phyloP scores from a whole-genome alignment of 2,888 invertebrate genomes.

The Caenorhabditis sp. region DNA sequence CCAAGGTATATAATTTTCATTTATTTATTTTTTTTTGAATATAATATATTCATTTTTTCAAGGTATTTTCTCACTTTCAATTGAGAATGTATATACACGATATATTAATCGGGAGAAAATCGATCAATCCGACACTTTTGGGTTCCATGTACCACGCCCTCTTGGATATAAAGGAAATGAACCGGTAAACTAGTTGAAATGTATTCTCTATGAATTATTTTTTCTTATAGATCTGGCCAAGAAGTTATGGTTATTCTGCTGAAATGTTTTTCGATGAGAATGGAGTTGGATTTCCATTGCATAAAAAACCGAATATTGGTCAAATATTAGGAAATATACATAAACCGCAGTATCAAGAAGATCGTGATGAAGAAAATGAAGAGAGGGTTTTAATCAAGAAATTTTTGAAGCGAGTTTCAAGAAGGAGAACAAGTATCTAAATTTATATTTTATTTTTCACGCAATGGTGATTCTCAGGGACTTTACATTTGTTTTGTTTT shows the following conservation, averaged over 20 bases:
- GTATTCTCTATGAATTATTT: conserved; percentile 2
- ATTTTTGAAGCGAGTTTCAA: conserved; percentile 23
- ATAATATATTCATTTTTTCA: no score
- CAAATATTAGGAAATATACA: conserved; percentile 23
- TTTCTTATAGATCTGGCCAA: conserved; percentile 55
- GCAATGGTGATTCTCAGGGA: not conserved
- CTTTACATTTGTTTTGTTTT: no score
- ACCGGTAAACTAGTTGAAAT: conserved; percentile 29
- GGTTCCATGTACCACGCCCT: conserved; percentile 50
- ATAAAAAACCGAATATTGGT: conserved; percentile 8
- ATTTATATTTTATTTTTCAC: no score
- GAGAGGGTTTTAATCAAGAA: conserved; percentile 1
- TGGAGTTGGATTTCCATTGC: conserved; percentile 52
- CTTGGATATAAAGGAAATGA: conserved; percentile 57
- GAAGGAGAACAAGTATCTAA: not conserved
- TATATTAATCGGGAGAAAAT: conserved; percentile 24
- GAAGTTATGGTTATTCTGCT: conserved; percentile 53
- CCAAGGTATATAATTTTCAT: not conserved
- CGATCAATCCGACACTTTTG: conserved; percentile 34
- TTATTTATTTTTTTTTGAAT: no score
- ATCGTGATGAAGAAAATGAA: conserved; percentile 14
- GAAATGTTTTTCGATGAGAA: conserved; percentile 59
- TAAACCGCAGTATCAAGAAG: conserved; percentile 17
- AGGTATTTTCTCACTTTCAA: conserved; percentile 12
- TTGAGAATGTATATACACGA: conserved; percentile 29